Base-by-base conservation (phyloP, 2,888 invertebrate species). In the Atherix ibis region DNA sequence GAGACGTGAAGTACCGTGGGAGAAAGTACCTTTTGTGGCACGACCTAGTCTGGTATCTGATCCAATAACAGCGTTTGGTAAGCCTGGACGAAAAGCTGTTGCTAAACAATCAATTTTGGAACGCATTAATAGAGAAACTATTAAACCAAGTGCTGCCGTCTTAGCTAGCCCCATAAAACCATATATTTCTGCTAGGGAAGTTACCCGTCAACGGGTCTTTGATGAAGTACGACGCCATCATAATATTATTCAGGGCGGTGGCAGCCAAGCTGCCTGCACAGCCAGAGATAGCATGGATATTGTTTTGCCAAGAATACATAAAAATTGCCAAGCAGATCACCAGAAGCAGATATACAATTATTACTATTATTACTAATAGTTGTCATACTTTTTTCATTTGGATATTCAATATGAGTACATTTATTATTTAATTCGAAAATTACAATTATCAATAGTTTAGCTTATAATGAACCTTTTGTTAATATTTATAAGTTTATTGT, bases 21-120 rank as follows among this genome's bases (percentile, higher is more conserved):
- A 84, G 65, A 82, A 81, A 71, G 79, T 81, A 63, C 85, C 85
- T 52, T 78, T 71, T 64, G 84, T 85, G 52, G 81, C 85, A 48
- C 71, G 85, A 47, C 85, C 85, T 51, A 81, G 83, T 53, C 70
- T 83, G 61, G 76, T 85, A 48, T 74, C 82, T 46, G 81, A 82
- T 56, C 84, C 84, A 44, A 73, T 83, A 58, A 84, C 85, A 46
- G 85, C 83, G 44, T 84, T 76, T 68, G 85, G 85, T 32, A 72
- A 73, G 42, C 71, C 73, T 48, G 62, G 58, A 38, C 53, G 63
- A 12, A 37, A 41, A 34, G 45, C 43, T 42, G 52, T 49, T 44
- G 54, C 49, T 45, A 56, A 50, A 49, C 50, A 50, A 40, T 57
- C 56, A n/a, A 53, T 65, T 46, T 58, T 66, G 44, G 65, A 67